phyloP scores from a whole-genome alignment of 92 coral and sea anemone species.

The Porites cylindrica region DNA sequence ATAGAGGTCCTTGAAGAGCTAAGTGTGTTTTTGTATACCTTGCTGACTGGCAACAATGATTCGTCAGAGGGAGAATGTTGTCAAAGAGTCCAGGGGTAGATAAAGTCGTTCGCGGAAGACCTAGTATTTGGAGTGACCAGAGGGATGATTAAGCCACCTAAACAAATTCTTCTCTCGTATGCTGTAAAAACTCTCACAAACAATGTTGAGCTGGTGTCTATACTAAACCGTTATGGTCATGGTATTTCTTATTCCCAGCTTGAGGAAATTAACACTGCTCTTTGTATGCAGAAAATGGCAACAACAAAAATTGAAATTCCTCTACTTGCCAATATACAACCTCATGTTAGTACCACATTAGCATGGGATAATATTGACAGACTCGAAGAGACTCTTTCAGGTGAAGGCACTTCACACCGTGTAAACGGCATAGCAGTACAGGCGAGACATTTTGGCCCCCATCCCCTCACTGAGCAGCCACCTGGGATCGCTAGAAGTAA shows the following conservation, averaged over 20 bases:
- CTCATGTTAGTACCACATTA: conserved; percentile 44
- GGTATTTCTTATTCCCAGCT: no score
- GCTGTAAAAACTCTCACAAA: conserved; percentile 20
- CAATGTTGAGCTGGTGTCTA: conserved; percentile 46
- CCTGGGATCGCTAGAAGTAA: conserved; percentile 39
- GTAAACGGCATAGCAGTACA: conserved; percentile 69
- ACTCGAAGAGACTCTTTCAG: conserved; percentile 64
- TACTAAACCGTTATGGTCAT: conserved; percentile 45
- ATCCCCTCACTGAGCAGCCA: neutral
- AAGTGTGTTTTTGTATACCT: conserved; percentile 21
- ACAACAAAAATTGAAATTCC: no score
- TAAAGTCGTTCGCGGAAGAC: conserved; percentile 42
- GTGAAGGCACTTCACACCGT: conserved; percentile 56
- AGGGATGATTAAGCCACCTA: conserved; percentile 41
- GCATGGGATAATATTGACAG: conserved; percentile 75
- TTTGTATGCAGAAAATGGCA: no score
- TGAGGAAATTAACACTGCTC: no score
- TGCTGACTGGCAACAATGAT: conserved; percentile 36
- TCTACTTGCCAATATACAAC: no score
- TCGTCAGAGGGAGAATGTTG: conserved; percentile 10
- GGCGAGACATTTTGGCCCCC: conserved; percentile 53
- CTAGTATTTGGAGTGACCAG: conserved; percentile 32
- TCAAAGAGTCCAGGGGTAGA: conserved; percentile 28
- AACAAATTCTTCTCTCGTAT: conserved; percentile 50
- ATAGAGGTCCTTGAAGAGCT: conserved; percentile 15